phyloP scores from a whole-genome alignment of 2,888 invertebrate species.

The Diaphora mendica region DNA sequence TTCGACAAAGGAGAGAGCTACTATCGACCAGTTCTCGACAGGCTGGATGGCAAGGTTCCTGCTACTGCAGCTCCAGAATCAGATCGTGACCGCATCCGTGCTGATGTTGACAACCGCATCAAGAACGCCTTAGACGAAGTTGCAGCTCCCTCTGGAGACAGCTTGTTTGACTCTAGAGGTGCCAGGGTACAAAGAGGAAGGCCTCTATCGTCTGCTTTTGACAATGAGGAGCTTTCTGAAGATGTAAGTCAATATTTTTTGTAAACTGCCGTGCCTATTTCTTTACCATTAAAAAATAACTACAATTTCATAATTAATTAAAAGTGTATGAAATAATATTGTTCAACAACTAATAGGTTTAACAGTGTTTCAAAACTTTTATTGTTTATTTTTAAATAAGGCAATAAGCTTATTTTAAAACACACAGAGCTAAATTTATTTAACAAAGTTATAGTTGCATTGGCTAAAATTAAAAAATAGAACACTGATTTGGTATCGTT shows the following conservation, averaged over 20 bases:
- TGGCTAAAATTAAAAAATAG: too few relatives aligned
- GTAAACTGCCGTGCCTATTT: not conserved
- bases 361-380: not conserved
- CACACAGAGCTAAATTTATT: too few relatives aligned
- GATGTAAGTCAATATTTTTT: slow-evolving; percentile 73
- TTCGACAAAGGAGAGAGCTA: slow-evolving; percentile 94
- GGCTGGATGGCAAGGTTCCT: slow-evolving; percentile 89
- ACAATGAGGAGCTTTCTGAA: slow-evolving; percentile 80
- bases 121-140: slow-evolving; percentile 71
- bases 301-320: not conserved
- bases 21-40: slow-evolving; percentile 92
- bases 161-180: slow-evolving; percentile 89
- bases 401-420: too few relatives aligned
- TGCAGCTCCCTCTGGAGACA: slow-evolving; percentile 75
- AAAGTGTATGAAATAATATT: not conserved
- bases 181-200: slow-evolving; percentile 81
- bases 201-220: slow-evolving; percentile 77
- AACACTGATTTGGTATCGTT: too few relatives aligned
- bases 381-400: not conserved
- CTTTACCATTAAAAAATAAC: too few relatives aligned
- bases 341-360: not conserved
- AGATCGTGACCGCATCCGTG: slow-evolving; percentile 70
- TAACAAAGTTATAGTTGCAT: too few relatives aligned
- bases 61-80: slow-evolving; percentile 66
- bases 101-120: slow-evolving; percentile 76